These are phyloP conservation scores for Sarcophaga variegata DNA, from an alignment of 2,888 invertebrate genomes.

Conservation along the genomic window DNA sequence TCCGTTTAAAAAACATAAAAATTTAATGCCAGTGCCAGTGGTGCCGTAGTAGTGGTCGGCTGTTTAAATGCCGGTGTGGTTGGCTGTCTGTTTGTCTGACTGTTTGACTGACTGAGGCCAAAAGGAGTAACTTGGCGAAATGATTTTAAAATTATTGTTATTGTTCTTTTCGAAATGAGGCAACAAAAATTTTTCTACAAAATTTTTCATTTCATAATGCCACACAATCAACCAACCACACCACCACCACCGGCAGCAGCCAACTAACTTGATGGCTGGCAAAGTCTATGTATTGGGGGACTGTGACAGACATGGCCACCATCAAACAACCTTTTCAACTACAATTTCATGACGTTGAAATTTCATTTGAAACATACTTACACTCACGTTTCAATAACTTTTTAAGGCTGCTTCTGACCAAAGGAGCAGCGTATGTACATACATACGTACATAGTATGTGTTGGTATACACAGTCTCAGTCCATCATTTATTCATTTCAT, in stretches of 20 bases:
- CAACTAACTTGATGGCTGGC: not conserved
- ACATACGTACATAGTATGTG: too few species aligned
- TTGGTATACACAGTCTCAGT: not conserved
- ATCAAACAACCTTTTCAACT: not conserved
- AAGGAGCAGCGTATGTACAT: not conserved
- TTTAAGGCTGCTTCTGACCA: not conserved
- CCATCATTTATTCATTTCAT: not conserved
- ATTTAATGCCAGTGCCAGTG: not conserved
- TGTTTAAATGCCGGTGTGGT: too few species aligned
- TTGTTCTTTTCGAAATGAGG: not conserved
- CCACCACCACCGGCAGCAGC: too few species aligned
- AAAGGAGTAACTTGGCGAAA: constrained; percentile 62
- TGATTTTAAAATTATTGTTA: constrained; percentile 10
- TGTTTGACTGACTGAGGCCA: not conserved
- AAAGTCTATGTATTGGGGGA: too few species aligned
- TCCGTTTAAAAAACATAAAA: constrained; percentile 61
- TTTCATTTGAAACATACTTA: not conserved
- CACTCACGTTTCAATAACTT: not conserved
- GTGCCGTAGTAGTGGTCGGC: too few species aligned
- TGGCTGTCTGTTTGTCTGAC: too few species aligned
- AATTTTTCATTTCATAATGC: not conserved
- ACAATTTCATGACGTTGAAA: not conserved
- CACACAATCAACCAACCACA: not conserved
- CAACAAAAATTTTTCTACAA: constrained; percentile 11
- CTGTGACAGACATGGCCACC: not conserved